Evolutionary conservation across 1,140 invertebrate genomes (phyloP).

Genomic region (Aphelinus certus): DNA sequence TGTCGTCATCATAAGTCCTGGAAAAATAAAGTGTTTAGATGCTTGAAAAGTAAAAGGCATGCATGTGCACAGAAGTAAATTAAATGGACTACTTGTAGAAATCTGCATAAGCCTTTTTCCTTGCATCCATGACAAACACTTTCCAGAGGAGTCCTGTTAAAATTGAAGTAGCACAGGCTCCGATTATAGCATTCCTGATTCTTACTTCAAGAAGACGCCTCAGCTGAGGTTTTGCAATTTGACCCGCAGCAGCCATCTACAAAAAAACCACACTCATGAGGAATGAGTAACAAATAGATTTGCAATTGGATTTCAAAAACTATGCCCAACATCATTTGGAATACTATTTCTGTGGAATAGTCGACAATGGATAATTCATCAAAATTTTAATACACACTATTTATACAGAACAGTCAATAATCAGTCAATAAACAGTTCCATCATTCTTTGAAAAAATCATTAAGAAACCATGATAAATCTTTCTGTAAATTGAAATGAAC

Average conservation of each 20-base stretch:
- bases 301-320: too few species aligned
- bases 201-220: slow-evolving; percentile 56
- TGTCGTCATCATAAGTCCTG: slow-evolving; percentile 65
- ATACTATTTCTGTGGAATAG: too few species aligned
- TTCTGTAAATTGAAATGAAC: too few species aligned
- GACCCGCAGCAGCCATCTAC: slow-evolving; percentile 46
- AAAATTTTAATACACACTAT: too few species aligned
- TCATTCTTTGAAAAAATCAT: too few species aligned
- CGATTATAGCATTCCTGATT: slow-evolving; percentile 56
- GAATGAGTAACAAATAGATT: too few species aligned
- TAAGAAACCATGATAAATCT: too few species aligned
- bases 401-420: too few species aligned
- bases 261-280: slow-evolving; percentile 1
- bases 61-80: slow-evolving; percentile 6
- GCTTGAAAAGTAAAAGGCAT: slow-evolving; percentile 3
- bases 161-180: slow-evolving; percentile 42
- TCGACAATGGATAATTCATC: too few species aligned
- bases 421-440: too few species aligned
- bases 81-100: slow-evolving; percentile 64
- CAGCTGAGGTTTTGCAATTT: slow-evolving; percentile 62
- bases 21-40: slow-evolving; percentile 43
- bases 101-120: slow-evolving; percentile 61
- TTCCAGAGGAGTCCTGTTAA: slow-evolving; percentile 50
- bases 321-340: too few species aligned
- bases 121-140: slow-evolving; percentile 52